These are phyloP conservation scores for Cephus sareptanus DNA, from an alignment of 2,888 invertebrate genomes.

Conservation along the genomic window DNA sequence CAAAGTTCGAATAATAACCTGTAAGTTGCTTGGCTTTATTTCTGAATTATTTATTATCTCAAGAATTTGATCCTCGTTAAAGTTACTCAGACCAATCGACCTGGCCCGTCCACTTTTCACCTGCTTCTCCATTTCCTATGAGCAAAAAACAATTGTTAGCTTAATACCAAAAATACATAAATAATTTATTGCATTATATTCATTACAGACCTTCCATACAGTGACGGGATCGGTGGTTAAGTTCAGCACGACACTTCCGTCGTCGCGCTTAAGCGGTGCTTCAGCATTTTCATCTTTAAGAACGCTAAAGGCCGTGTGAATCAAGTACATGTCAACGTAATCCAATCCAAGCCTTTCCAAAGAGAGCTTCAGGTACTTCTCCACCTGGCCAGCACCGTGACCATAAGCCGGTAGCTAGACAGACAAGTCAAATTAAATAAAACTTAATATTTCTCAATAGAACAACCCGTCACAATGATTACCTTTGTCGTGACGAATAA, in stretches of 20 bases:
- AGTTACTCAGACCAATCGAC: slow-evolving; percentile 86
- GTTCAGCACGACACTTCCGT: slow-evolving; percentile 73
- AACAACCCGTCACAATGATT: slow-evolving; percentile 25
- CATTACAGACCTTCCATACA: slow-evolving; percentile 76
- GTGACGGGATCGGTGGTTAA: slow-evolving; percentile 73
- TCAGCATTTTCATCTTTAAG: slow-evolving; percentile 69
- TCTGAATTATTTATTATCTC: slow-evolving; percentile 71
- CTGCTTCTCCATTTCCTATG: slow-evolving; percentile 77
- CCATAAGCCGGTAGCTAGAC: slow-evolving; percentile 73
- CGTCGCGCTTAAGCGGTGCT: slow-evolving; percentile 68
- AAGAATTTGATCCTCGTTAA: slow-evolving; percentile 76
- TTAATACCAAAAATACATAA: not conserved
- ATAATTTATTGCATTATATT: not conserved
- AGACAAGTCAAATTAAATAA: slow-evolving; percentile 13
- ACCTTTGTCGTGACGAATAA: slow-evolving; percentile 87
- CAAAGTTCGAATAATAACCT: slow-evolving; percentile 51
- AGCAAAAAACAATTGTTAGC: slow-evolving; percentile 6
- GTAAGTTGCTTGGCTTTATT: slow-evolving; percentile 79
- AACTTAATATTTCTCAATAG: not conserved
- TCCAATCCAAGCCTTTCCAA: slow-evolving; percentile 73
- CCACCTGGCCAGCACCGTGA: slow-evolving; percentile 62
- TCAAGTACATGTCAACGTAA: slow-evolving; percentile 82
- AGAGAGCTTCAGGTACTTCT: slow-evolving; percentile 74
- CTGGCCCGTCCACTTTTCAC: slow-evolving; percentile 74
- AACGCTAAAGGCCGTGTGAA: slow-evolving; percentile 80